Conservation (phyloP, 2,113 vertebrate species). For the Acanthochromis polyacanthus region DNA sequence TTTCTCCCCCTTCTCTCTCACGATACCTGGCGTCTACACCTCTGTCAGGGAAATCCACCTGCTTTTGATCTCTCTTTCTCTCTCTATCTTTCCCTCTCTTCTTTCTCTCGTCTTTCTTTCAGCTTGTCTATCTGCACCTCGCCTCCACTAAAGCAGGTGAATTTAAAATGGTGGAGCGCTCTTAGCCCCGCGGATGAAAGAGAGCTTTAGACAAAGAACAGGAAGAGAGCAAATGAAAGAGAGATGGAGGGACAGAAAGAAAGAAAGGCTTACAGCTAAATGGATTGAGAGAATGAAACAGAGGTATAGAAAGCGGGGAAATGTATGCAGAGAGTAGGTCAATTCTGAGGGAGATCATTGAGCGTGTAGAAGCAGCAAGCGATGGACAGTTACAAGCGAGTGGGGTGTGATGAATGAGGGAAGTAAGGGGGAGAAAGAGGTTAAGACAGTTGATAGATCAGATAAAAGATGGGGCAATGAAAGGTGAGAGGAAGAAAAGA, state of each 20-base stretch:
- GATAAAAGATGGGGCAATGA: slow-evolving; percentile 17
- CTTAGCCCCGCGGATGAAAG: slow-evolving; percentile 78
- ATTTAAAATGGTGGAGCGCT: slow-evolving; percentile 74
- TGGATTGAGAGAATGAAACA: slow-evolving; percentile 49
- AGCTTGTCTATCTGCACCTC: slow-evolving; percentile 72
- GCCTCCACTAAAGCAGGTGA: slow-evolving; percentile 72
- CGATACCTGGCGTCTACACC: slow-evolving; percentile 68
- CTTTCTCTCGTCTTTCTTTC: slow-evolving; percentile 53
- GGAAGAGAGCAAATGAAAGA: slow-evolving; percentile 63
- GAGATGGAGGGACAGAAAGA: slow-evolving; percentile 37
- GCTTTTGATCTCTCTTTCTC: slow-evolving; percentile 72
- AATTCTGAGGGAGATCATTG: slow-evolving; percentile 42
- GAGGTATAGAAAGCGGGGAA: slow-evolving; percentile 43
- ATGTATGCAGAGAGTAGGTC: slow-evolving; percentile 41
- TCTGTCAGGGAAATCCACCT: slow-evolving; percentile 74
- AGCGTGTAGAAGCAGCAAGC: slow-evolving; percentile 17
- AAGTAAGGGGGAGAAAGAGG: slow-evolving; percentile 13
- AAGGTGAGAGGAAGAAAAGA: slow-evolving; percentile 16
- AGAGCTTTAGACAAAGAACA: slow-evolving; percentile 78
- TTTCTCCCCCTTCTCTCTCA: slow-evolving; percentile 56
- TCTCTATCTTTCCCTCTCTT: slow-evolving; percentile 25
- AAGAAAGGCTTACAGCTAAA: slow-evolving; percentile 43
- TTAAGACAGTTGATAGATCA: slow-evolving; percentile 22
- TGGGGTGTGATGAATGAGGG: slow-evolving; percentile 41
- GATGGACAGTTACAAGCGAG: slow-evolving; percentile 26